Percentiles rank a stretch among this genome's conserved stretches.
Conservation (phyloP, 2,797 vertebrate genomes). For the Anguilla anguilla region DNA sequence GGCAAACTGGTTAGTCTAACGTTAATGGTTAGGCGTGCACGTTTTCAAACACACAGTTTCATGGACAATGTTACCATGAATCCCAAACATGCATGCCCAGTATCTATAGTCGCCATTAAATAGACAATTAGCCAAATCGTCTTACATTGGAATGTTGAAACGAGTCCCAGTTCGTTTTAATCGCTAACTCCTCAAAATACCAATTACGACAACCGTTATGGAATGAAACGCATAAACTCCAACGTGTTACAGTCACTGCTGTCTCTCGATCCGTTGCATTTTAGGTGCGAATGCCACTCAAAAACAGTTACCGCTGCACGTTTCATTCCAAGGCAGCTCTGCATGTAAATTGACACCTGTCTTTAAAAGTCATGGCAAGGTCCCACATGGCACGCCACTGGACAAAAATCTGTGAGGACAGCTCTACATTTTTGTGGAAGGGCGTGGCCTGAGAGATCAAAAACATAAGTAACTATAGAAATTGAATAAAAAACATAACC, state of each 20-base stretch:
- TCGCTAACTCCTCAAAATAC: not conserved
- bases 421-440: not conserved
- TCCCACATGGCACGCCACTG: constrained; percentile 52
- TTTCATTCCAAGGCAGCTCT: constrained; percentile 77
- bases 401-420: constrained; percentile 25
- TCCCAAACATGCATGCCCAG: constrained; percentile 25
- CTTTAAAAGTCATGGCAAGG: constrained; percentile 69
- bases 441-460: not conserved
- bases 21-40: constrained; percentile 16
- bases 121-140: not conserved
- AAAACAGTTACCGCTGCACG: constrained; percentile 49
- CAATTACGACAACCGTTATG: not conserved
- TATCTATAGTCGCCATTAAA: constrained; percentile 11
- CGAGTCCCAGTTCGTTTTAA: not conserved
- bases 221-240: not conserved
- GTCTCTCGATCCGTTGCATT: constrained; percentile 25
- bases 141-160: constrained; percentile 21
- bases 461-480: not conserved
- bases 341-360: constrained; percentile 75
- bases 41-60: constrained; percentile 15
- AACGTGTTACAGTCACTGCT: constrained; percentile 30
- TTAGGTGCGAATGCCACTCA: constrained; percentile 37
- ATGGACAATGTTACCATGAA: not conserved
- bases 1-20: constrained; percentile 14
- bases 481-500: too few species aligned